Conservation (phyloP, 2,888 invertebrate species). For the Nasonia oneida region DNA sequence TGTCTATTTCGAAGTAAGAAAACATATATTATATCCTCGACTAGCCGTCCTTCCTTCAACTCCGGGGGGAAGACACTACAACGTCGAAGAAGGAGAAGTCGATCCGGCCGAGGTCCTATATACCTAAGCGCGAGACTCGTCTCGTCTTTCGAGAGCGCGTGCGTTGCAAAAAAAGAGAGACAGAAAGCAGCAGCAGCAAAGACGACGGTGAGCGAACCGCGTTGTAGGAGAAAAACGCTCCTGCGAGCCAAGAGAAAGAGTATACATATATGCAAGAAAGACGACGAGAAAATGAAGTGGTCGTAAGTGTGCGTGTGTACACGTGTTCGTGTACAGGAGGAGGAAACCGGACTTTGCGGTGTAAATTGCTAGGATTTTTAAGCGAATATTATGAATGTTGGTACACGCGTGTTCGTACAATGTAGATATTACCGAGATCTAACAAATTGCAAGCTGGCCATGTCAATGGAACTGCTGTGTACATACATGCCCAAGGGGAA, state of each 20-base stretch:
- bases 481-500: not conserved
- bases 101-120: conserved; percentile 36
- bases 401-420: not conserved
- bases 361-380: conserved; percentile 56
- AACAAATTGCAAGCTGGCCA: conserved; percentile 44
- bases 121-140: conserved; percentile 22
- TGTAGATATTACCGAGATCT: conserved; percentile 30
- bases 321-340: not conserved
- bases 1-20: not conserved
- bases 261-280: not conserved
- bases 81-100: conserved; percentile 32
- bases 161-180: conserved; percentile 23
- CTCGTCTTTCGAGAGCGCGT: conserved; percentile 42
- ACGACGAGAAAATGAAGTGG: conserved; percentile 26
- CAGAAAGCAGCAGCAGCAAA: not conserved
- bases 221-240: conserved; percentile 22
- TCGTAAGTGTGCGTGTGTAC: not conserved
- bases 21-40: not conserved
- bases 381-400: not conserved
- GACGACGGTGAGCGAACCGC: not conserved
- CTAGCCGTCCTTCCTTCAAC: not conserved
- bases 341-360: conserved; percentile 50
- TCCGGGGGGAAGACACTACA: not conserved
- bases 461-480: not conserved
- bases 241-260: conserved; percentile 19